Percentiles rank a stretch among this genome's conserved stretches.
These are phyloP conservation scores for Monomorium pharaonis DNA, from an alignment of 1,140 invertebrate species.

Conservation along the genomic window DNA sequence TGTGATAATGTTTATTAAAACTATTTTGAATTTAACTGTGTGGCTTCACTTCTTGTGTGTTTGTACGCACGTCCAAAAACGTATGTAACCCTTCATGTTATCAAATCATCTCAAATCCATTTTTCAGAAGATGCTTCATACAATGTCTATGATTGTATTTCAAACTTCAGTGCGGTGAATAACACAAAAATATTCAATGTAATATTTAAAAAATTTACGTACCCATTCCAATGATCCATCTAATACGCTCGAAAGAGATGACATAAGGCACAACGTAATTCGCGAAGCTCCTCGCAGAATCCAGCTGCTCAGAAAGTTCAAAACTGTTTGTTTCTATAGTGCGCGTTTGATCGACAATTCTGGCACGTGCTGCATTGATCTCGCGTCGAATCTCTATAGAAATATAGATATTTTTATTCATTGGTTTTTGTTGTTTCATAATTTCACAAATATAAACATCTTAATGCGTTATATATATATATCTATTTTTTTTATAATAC, in stretches of 20 bases:
- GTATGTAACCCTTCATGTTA: not conserved
- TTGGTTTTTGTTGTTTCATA: not conserved
- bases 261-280: slow-evolving; percentile 78
- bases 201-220: slow-evolving; percentile 57
- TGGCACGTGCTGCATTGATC: slow-evolving; percentile 78
- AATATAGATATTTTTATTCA: slow-evolving; percentile 15
- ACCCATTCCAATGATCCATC: slow-evolving; percentile 83
- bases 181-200: slow-evolving; percentile 26
- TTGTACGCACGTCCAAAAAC: too few species aligned
- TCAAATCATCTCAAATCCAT: slow-evolving; percentile 7
- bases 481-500: not conserved
- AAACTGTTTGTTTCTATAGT: slow-evolving; percentile 79
- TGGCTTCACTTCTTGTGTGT: too few species aligned
- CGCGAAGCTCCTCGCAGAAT: slow-evolving; percentile 74
- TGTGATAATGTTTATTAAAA: not conserved
- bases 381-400: slow-evolving; percentile 81
- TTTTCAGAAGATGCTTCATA: not conserved
- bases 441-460: slow-evolving; percentile 19
- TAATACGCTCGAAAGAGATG: slow-evolving; percentile 78
- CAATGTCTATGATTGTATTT: not conserved
- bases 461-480: not conserved
- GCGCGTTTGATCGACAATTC: slow-evolving; percentile 81
- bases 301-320: slow-evolving; percentile 80
- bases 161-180: slow-evolving; percentile 13
- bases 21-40: too few species aligned